Evolutionary conservation across 1,140 invertebrate genomes (phyloP).

Genomic region (Drosophila sulfurigaster): DNA sequence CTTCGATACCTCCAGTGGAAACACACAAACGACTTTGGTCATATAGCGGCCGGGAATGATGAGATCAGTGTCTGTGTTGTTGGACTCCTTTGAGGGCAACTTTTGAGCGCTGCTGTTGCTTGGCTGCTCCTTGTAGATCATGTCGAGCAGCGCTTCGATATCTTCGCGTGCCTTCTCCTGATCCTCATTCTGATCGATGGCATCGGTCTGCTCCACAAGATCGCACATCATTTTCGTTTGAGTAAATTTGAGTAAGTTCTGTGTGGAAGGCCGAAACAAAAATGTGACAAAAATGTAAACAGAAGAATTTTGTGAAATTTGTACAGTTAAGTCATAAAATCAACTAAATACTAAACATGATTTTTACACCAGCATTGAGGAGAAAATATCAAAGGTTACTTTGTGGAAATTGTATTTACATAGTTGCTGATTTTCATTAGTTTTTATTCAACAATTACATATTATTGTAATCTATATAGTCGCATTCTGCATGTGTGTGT

Average conservation of each 20-base stretch:
- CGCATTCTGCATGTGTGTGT: not conserved
- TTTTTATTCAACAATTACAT: not conserved
- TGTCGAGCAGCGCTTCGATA: constrained; percentile 10
- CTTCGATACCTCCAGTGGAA: constrained; percentile 16
- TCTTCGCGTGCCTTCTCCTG: constrained; percentile 7
- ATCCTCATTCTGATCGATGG: not conserved
- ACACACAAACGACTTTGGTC: constrained; percentile 20
- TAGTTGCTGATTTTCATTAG: not conserved
- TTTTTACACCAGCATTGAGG: too few relatives aligned
- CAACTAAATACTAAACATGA: not conserved
- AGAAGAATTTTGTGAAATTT: not conserved
- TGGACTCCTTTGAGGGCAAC: not conserved
- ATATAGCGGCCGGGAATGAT: constrained; percentile 19
- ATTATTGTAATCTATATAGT: not conserved
- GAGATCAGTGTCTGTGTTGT: not conserved
- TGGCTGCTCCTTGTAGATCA: not conserved
- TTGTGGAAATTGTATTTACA: not conserved
- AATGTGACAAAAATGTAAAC: not conserved
- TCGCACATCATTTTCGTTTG: not conserved
- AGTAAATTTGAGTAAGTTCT: not conserved
- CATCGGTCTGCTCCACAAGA: not conserved
- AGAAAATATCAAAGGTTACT: not conserved
- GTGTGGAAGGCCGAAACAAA: not conserved
- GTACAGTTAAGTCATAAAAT: not conserved
- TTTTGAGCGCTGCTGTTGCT: not conserved